Evolutionary conservation across 2,113 vertebrate species (phyloP), one percentile per base, ranked within the genome.

Genomic region (Hirundichthys speculiger): DNA sequence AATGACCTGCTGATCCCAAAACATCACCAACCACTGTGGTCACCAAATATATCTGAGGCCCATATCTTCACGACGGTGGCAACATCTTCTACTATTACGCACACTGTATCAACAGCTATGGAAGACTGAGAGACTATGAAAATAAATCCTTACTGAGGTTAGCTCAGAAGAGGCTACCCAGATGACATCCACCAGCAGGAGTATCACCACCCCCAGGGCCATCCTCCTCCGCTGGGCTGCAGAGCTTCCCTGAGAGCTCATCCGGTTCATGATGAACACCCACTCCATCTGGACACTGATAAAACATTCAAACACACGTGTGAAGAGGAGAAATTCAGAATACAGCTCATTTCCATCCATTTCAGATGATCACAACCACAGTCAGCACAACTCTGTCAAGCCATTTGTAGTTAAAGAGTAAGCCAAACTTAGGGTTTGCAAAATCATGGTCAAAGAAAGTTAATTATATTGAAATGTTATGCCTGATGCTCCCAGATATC

Each of bases 111-210:
- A 5, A 20, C 48, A 39, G 16, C 19, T 19, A 20, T 54, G 51
- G 5, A 46, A 63, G 11, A 15, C 49, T 2, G 25, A 51, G 4
- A 27, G 38, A 30, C n/a, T n/a, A n/a, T n/a, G n/a, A n/a, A n/a
- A n/a, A n/a, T n/a, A 21, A 4, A 34, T 53, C 34, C 96, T 88
- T 93, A 99, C 97, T n/a, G 95, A 94, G 54, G 96, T 96, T 39
- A 99, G 94, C 67, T 99, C 97, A 0, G 97, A 99, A 16, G 97
- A 99, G 13, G 94, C 97, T 1, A 99, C 97, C 97, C 97, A 99
- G 78, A 99, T 98, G 57, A 99, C 92, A 7, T 99, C 97, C 62
- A 99, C 97, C 15, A 98, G 92, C 56, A 99, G 93, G 42, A 99
- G 94, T 79, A 98, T 94, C 54, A 95, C 90, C 66, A 99, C 94